phyloP scores from a whole-genome alignment of 2,888 invertebrate genomes.

The Conus canariensis region DNA sequence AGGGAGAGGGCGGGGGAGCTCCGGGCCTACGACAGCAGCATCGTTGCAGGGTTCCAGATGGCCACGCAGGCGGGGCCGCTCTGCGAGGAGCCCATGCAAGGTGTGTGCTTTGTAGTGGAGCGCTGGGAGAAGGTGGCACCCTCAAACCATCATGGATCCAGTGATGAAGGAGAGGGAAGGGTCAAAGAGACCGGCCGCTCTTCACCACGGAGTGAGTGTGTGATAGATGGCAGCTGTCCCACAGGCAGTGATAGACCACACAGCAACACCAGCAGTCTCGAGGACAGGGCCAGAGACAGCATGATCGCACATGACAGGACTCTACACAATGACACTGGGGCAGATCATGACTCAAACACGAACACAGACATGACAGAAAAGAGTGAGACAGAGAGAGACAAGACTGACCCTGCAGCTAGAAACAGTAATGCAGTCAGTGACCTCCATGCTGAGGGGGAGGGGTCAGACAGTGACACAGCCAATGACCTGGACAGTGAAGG shows the following conservation, averaged over 20 bases:
- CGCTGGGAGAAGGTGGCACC: constrained; percentile 84
- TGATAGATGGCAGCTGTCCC: neutral
- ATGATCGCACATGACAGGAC: no score
- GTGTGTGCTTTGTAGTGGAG: constrained; percentile 91
- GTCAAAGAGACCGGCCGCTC: no score
- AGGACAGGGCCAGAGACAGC: neutral
- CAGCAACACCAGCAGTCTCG: neutral
- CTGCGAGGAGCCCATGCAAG: constrained; percentile 98
- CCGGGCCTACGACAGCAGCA: constrained; percentile 82
- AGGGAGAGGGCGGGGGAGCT: constrained; percentile 38
- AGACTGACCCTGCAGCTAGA: no score
- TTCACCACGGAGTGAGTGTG: no score
- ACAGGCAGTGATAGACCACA: no score
- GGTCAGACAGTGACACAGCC: neutral
- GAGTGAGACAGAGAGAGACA: no score
- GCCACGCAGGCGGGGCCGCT: constrained; percentile 93
- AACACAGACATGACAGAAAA: neutral
- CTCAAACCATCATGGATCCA: neutral
- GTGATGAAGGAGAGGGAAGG: neutral
- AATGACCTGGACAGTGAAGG: neutral
- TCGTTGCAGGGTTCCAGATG: constrained; percentile 80
- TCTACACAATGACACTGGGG: no score
- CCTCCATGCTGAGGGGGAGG: no score
- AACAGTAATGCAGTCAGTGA: no score
- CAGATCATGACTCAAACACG: neutral